A percentile compares a stretch with the other conserved stretches of the same genome.
phyloP scores from a whole-genome alignment of 2,797 vertebrate genomes.

The Phoxinus dragarum region DNA sequence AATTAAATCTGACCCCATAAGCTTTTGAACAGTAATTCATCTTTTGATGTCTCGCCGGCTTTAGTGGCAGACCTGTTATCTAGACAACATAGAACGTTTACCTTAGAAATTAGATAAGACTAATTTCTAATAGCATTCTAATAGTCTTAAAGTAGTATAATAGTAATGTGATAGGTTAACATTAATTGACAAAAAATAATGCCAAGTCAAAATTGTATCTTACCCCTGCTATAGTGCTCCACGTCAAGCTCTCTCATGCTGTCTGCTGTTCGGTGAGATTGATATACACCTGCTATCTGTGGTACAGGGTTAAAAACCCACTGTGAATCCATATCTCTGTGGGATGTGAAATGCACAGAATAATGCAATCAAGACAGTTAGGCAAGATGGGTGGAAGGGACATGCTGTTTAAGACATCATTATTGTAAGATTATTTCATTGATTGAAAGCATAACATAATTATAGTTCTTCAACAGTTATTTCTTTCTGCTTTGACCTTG shows the following conservation, averaged over 20 bases:
- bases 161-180: not conserved
- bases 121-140: not conserved
- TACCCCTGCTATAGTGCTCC: conserved; percentile 65
- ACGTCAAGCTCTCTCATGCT: conserved; percentile 67
- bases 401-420: not conserved
- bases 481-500: not conserved
- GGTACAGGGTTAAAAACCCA: not conserved
- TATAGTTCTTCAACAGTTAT: not conserved
- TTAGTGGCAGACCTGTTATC: not conserved
- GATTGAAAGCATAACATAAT: not conserved
- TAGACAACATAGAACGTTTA: not conserved
- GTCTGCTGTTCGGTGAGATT: conserved; percentile 63
- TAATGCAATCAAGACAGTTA: conserved; percentile 44
- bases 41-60: not conserved
- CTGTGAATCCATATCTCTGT: not conserved
- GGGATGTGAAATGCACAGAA: conserved; percentile 27
- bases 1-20: too few species aligned
- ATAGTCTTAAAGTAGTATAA: not conserved
- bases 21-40: not conserved
- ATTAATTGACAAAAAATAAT: conserved; percentile 62
- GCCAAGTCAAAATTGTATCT: conserved; percentile 70
- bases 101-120: not conserved
- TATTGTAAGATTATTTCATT: not conserved
- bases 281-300: conserved; percentile 68
- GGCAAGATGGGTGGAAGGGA: not conserved